These are phyloP conservation scores for Petrocephalus schoutedeni DNA, from an alignment of 2,797 vertebrate genomes.

Conservation along the genomic window DNA sequence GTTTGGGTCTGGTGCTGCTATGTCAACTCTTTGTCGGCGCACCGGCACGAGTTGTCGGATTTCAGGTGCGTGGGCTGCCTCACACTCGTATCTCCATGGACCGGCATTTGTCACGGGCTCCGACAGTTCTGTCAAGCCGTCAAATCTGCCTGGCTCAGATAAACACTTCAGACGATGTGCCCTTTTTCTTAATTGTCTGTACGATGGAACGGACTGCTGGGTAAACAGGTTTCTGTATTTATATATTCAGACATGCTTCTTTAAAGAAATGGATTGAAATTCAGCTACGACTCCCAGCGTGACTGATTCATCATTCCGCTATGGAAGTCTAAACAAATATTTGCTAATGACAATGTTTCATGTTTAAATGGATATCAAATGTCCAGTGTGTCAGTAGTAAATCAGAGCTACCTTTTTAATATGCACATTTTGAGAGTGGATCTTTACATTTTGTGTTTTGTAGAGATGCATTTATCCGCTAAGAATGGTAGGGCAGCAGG, in stretches of 20 bases:
- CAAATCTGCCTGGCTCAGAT: conserved; percentile 41
- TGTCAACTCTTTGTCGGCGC: conserved; percentile 61
- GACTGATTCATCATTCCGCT: conserved; percentile 45
- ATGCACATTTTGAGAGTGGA: background rate
- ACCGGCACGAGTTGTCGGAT: conserved; percentile 57
- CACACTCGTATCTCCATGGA: conserved; percentile 48
- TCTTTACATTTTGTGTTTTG: background rate
- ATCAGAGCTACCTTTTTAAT: conserved; percentile 46
- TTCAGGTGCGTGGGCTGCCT: conserved; percentile 49
- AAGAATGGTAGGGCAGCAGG: background rate
- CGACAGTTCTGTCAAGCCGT: conserved; percentile 23
- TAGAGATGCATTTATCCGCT: background rate
- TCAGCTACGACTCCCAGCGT: conserved; percentile 57
- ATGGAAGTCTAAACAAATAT: conserved; percentile 50
- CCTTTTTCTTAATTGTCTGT: conserved; percentile 46
- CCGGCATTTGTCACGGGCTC: conserved; percentile 55
- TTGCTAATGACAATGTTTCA: conserved; percentile 52
- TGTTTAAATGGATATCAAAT: conserved; percentile 55
- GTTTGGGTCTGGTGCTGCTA: conserved; percentile 52
- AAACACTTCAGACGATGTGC: conserved; percentile 58
- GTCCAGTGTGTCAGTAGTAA: conserved; percentile 48
- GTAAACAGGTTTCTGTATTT: conserved; percentile 52
- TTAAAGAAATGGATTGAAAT: conserved; percentile 56
- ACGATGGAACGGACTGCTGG: background rate
- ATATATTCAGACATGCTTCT: conserved; percentile 62